Base-by-base conservation (phyloP, 2,113 vertebrate species). In the Tyrannus savana region DNA sequence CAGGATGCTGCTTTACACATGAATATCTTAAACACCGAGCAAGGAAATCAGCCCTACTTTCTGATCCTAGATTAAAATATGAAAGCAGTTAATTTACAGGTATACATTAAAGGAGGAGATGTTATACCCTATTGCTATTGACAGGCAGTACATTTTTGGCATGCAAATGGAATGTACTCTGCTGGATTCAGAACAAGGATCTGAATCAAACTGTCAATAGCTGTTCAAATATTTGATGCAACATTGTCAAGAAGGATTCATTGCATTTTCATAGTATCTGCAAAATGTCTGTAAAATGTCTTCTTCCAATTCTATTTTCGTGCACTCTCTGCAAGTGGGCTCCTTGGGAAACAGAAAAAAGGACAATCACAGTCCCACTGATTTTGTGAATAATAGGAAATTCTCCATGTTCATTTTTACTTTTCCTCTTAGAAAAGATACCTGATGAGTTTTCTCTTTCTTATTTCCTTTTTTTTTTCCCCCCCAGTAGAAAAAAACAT, bases 401-500 rank as follows among this genome's bases (percentile, higher is more conserved):
- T 33, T 31, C 3, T 17, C 12, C 49, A 31, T 3, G 71, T 75
- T 23, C 0, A 42, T 52, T 75, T 88, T 44, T 28, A 49, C 9
- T 33, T 3, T 2, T 50, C 62, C 62, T 79, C 24, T 49, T 90
- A 67, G 28, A 44, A 67, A 64, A 17, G 1, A 10, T 17, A 25
- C 3, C 39, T 68, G 4, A 3, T 66, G 3, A 4, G 27, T 44
- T 46, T 52, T 12, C 0, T 35, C 14, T 27, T 3, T 30, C 35
- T n/a, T 4, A 10, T 31, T 6, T 12, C 39, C 39, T 5, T 2
- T 4, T 11, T 21, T 11, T 6, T 52, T 8, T 8, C 37, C 37
- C 37, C 41, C 11, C 17, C 39, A 3, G 17, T 30, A 9, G 6
- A 90, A 83, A n/a, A 2, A 85, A 55, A 4, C 0, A 7, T 68